A percentile compares a stretch with the other conserved stretches of the same genome.
phyloP scores from a whole-genome alignment of 2,113 vertebrate genomes.

The Phainopepla nitens region DNA sequence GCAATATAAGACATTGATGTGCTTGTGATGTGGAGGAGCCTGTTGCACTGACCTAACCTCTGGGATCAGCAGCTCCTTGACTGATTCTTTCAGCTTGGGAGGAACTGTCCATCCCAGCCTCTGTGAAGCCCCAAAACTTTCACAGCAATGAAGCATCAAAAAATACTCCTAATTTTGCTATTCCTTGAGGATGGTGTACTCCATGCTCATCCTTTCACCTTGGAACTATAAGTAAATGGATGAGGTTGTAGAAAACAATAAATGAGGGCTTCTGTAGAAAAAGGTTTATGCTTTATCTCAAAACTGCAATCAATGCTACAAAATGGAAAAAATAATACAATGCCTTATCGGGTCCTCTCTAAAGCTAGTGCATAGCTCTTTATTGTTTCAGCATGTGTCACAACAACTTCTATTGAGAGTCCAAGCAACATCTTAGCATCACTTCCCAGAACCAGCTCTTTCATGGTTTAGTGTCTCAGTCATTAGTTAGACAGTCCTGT shows the following conservation, averaged over 20 bases:
- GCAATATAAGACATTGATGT: not conserved
- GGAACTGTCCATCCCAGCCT: not conserved
- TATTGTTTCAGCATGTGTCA: not conserved
- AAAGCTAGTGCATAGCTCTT: not conserved
- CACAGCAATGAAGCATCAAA: not conserved
- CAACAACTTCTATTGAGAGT: not conserved
- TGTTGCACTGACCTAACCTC: not conserved
- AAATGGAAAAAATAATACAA: not conserved
- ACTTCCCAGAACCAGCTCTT: not conserved
- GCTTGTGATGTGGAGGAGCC: not conserved
- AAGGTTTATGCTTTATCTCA: not conserved
- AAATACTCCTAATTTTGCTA: not conserved
- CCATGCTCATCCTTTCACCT: not conserved
- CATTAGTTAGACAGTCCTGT: not conserved
- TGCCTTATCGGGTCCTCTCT: not conserved
- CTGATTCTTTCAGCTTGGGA: not conserved
- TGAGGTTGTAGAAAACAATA: not conserved
- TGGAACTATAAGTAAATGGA: not conserved
- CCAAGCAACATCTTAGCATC: not conserved
- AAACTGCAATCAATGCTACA: not conserved
- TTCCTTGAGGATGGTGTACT: not conserved
- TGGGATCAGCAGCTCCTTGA: not conserved
- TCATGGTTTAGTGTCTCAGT: not conserved
- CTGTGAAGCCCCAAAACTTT: not conserved
- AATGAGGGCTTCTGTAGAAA: not conserved